Conservation (phyloP, 1,140 invertebrate genomes). For the Ptiloglossa arizonensis region DNA sequence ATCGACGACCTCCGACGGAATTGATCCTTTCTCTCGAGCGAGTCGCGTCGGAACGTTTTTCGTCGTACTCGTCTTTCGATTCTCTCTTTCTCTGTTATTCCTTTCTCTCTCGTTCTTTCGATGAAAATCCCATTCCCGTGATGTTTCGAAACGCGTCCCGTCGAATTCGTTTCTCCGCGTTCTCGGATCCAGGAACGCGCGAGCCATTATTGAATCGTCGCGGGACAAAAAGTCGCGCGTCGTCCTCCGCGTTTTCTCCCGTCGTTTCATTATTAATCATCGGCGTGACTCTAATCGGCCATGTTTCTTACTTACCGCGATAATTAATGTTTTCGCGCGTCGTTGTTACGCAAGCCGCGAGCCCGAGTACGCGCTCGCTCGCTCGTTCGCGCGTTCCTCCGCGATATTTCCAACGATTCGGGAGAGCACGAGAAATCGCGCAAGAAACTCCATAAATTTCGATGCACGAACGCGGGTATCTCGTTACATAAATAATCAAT, state of each 20-base stretch:
- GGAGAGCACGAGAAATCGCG: neutral
- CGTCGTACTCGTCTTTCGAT: neutral
- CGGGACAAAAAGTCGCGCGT: neutral
- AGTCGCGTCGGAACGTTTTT: neutral
- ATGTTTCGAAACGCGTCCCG: neutral
- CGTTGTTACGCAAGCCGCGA: constrained; percentile 7
- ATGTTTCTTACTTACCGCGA: constrained; percentile 6
- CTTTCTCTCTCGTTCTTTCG: no score
- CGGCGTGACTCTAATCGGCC: constrained; percentile 8
- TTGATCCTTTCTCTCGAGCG: neutral
- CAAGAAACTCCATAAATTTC: constrained; percentile 13
- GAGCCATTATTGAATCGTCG: neutral
- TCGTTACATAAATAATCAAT: constrained; percentile 22
- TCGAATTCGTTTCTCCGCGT: neutral
- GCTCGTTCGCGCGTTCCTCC: neutral
- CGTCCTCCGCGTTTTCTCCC: neutral
- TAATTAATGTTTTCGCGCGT: constrained; percentile 42
- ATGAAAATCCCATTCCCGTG: no score
- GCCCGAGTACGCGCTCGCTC: no score
- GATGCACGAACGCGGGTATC: neutral
- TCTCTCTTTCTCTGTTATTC: no score
- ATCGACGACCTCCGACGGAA: neutral
- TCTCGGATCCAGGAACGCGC: no score
- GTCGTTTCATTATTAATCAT: neutral
- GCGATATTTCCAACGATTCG: constrained; percentile 13